Evolutionary conservation across 2,797 vertebrate species (phyloP), one percentile per base, ranked within the genome.

Genomic region (Myripristis murdjan): DNA sequence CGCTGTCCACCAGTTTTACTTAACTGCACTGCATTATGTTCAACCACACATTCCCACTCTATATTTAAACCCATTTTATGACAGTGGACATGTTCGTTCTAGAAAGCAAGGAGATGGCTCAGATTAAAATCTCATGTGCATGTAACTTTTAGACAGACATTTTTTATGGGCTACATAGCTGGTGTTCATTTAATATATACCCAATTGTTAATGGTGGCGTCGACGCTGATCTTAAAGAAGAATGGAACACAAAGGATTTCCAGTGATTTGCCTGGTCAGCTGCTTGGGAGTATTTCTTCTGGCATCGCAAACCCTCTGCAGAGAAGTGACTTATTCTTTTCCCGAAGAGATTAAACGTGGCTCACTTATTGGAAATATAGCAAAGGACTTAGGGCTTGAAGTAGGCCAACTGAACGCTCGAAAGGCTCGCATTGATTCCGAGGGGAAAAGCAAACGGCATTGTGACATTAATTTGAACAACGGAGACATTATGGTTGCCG

Each of bases 341-440:
- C 68, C 67, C 11, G 84, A 90, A 4, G 90, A 89, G 54, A 70
- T 82, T 74, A 87, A 82, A 68, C 64, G 53, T 2, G 74, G 62
- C 0, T 81, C 81, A 16, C 49, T 85, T 1, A 68, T 90, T 58
- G 84, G 84, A 62, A 88, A 85, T 73, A 22, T 81, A 4, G 88
- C 89, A 16, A 91, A 90, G 18, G 91, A 94, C 78, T 81, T 94
- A 3, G 77, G 81, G 18, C 9, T 94, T 35, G 75, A 86, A 9
- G 15, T 66, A 1, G 73, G 52, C 18, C 60, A 57, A 0, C 48
- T 92, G 8, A 64, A 83, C 3, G 69, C 48, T 0, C 66, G 92
- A 3, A 85, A 88, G 14, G 85, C 81, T 6, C 90, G 92, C 16
- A 15, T 90, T 10, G 91, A 92, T 78, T 57, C 58, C 12, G 84